Evolutionary conservation across 2,113 vertebrate genomes (phyloP), one percentile per base, ranked within the genome.

Genomic region (human): DNA sequence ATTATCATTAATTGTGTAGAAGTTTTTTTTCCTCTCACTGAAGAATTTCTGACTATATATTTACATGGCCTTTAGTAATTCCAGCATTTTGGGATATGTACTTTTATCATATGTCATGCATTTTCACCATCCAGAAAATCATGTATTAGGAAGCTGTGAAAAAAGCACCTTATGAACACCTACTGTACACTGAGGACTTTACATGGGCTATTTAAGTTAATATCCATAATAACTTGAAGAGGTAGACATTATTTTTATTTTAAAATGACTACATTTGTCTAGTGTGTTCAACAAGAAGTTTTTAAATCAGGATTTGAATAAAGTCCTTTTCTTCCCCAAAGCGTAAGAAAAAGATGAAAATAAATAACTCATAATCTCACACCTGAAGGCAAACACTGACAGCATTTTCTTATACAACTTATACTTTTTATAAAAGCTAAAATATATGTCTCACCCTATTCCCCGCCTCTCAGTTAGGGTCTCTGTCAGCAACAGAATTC

Each of bases 231-330:
- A 95, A 43, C 48, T 38, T 27, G 20, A 94, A 92, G 59, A 50
- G 57, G 3, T 70, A 89, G 68, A 75, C 17, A 64, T 55, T 94
- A 57, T 95, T 72, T 96, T 97, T 95, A 75, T 55, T 79, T 95
- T 83, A 40, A 68, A 81, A 87, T 93, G 18, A 45, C 52, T 78
- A 59, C 4, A 80, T 89, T 61, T 97, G 30, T 72, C 66, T 23
- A 70, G 17, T 73, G 23, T 88, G 70, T 83, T 90, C 35, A 61
- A 22, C 43, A 32, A 3, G 80, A 48, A 30, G 8, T n/a, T 82
- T 93, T 86, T 48, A 20, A 78, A 57, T 2, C 5, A 73, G 11
- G 35, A 76, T 43, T 55, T 90, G 43, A 96, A 89, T 40, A 30
- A 92, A 92, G 20, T 79, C 27, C 13, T 80, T 38, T 96, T 8